Percentiles rank a stretch among this genome's conserved stretches.
Evolutionary conservation across 2,888 invertebrate genomes (phyloP).

Genomic region (Agapostemon virescens): DNA sequence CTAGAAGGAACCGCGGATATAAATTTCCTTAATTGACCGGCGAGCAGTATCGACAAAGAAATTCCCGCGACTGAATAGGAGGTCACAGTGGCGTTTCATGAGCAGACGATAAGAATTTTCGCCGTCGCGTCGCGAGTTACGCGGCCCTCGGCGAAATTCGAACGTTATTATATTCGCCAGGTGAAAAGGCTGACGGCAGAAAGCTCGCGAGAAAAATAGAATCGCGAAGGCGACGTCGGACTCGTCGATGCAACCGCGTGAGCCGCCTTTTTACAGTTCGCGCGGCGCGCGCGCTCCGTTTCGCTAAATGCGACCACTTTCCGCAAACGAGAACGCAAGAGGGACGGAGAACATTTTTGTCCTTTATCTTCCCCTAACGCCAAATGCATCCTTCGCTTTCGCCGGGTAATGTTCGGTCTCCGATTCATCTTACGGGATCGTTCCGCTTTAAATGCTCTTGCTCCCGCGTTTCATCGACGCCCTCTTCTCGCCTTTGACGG

Average conservation of each 20-base stretch:
- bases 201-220: conserved; percentile 17
- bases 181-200: conserved; percentile 21
- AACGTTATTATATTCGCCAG: conserved; percentile 42
- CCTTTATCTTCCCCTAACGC: conserved; percentile 14
- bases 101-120: conserved; percentile 26
- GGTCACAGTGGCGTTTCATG: conserved; percentile 10
- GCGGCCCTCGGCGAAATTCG: conserved; percentile 32
- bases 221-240: conserved; percentile 24
- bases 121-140: not conserved
- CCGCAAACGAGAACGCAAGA: conserved; percentile 28
- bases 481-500: conserved; percentile 1
- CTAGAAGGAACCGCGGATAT: not conserved
- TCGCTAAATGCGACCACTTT: conserved; percentile 44
- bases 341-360: conserved; percentile 9
- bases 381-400: conserved; percentile 39
- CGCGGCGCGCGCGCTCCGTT: conserved; percentile 19
- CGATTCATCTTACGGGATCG: conserved; percentile 16
- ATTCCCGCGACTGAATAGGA: conserved; percentile 9
- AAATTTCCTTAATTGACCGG: conserved; percentile 21
- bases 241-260: conserved; percentile 16
- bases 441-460: conserved; percentile 31
- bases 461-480: conserved; percentile 7
- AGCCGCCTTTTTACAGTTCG: conserved; percentile 37
- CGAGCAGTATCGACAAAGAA: conserved; percentile 8
- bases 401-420: conserved; percentile 25